Evolutionary conservation across 2,888 invertebrate genomes (phyloP), one percentile per base, ranked within the genome.

Genomic region (Epirrhoe tristata): DNA sequence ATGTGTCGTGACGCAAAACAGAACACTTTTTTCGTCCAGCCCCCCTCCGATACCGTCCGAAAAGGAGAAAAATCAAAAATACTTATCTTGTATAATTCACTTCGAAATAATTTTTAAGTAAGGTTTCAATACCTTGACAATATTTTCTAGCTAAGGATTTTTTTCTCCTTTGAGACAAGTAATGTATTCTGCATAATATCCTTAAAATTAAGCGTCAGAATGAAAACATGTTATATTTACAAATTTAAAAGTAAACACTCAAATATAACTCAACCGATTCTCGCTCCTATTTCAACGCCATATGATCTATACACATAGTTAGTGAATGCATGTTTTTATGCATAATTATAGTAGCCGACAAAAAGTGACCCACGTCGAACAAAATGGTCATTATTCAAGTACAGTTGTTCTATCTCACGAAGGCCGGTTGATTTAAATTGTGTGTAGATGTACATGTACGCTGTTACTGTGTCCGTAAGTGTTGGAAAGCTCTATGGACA

Each of bases 321-420:
- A 31, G 53, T 17, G 24, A 46, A 12, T 34, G 34, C 24, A 10
- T 52, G 52, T 59, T 43, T 58, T 61, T 60, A 63, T 58, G 60
- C 39, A 43, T 43, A 43, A 43, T 43, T 43, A 43, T 12, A 62
- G 54, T 43, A 78, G 70, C 71, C 71, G 75, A 87, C 86, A 90
- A 90, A 89, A 89, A 89, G 77, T 85, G 85, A 88, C 87, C 86
- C 81, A 75, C 71, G 72, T 77, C 78, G 77, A 81, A 76, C 61
- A 78, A 81, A n/a, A 80, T 82, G 87, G 89, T 86, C 83, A 90
- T 90, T 88, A 89, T 88, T 85, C 84, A 84, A 74, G 67, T 74
- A 24, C 1, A 24, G 24, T 24, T 24, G 24, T 24, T 24, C 24
- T 3, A 24, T 24, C 24, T 24, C 24, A 24, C 24, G 24, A 24